Evolutionary conservation across 2,888 invertebrate species (phyloP).

Genomic region (Athrips mouffetella): DNA sequence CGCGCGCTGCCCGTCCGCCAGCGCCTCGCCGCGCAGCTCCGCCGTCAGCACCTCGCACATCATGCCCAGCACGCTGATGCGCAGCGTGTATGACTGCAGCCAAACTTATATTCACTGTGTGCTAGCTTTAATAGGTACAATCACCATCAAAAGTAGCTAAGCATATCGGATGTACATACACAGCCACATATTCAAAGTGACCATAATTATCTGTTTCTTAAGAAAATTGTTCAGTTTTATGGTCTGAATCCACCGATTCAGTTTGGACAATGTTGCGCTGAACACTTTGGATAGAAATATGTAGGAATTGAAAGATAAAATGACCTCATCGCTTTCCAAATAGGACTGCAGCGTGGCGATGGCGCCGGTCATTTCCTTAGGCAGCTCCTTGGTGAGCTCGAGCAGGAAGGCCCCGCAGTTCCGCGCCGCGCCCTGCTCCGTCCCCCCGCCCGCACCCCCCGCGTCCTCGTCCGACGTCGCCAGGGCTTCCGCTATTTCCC

Average conservation of each 20-base stretch:
- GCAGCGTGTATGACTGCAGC: slow-evolving; percentile 80
- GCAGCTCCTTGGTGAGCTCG: slow-evolving; percentile 80
- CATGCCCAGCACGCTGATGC: slow-evolving; percentile 90
- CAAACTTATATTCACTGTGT: background rate
- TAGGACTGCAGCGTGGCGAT: slow-evolving; percentile 80
- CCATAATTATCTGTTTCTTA: too few species aligned
- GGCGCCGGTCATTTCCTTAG: slow-evolving; percentile 78
- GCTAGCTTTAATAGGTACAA: background rate
- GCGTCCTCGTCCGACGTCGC: slow-evolving; percentile 68
- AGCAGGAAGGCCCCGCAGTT: slow-evolving; percentile 79
- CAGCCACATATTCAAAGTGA: too few species aligned
- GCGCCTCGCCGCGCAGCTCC: slow-evolving; percentile 84
- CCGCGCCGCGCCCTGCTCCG: slow-evolving; percentile 61
- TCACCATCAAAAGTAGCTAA: too few species aligned
- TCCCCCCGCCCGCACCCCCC: slow-evolving; percentile 55
- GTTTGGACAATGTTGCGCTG: too few species aligned
- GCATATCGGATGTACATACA: too few species aligned
- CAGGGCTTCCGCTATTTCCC: slow-evolving; percentile 85
- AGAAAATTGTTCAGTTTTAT: too few species aligned
- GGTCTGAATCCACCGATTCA: too few species aligned
- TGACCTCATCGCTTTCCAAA: slow-evolving; percentile 79
- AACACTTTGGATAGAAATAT: too few species aligned
- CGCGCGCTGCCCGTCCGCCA: slow-evolving; percentile 81
- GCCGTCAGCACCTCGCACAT: slow-evolving; percentile 87
- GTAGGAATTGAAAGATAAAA: background rate